Evolutionary conservation across 1,140 invertebrate genomes (phyloP).

Genomic region (Scylla paramamosain): DNA sequence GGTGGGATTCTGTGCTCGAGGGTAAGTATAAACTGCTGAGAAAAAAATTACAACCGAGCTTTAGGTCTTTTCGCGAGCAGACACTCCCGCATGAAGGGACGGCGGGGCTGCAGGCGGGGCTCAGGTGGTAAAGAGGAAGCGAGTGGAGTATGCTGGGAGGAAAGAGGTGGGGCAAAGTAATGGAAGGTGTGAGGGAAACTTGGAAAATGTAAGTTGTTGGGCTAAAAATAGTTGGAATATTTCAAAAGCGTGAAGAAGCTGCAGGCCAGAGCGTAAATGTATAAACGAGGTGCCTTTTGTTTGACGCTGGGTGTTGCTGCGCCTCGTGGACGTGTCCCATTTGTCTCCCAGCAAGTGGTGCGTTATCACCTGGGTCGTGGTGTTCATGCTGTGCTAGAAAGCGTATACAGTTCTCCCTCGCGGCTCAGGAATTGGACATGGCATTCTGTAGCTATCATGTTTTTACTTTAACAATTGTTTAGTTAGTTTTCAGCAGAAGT

Average conservation of each 20-base stretch:
- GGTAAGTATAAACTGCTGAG: not conserved
- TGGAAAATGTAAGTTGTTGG: not conserved
- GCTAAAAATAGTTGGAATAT: constrained; percentile 2
- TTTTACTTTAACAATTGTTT: not conserved
- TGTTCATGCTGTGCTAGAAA: no score
- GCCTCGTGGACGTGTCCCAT: no score
- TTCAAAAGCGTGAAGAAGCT: not conserved
- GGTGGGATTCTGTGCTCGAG: not conserved
- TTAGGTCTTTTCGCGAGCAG: not conserved
- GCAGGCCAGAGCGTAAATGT: not conserved
- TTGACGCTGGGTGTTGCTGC: no score
- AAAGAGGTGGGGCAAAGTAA: not conserved
- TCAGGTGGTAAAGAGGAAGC: no score
- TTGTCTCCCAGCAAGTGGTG: no score
- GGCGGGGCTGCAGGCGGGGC: no score
- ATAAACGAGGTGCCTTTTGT: not conserved
- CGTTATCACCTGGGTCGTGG: no score
- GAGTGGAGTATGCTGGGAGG: no score
- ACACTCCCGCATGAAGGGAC: not conserved
- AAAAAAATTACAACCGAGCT: not conserved
- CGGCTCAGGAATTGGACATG: no score
- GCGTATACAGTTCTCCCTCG: no score
- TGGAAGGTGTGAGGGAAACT: not conserved
- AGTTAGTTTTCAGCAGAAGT: no score
- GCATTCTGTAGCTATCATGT: not conserved